A percentile compares a stretch with the other conserved stretches of the same genome.
These are phyloP conservation scores for Donacobius atricapilla DNA, from an alignment of 2,113 vertebrate species.

Conservation along the genomic window DNA sequence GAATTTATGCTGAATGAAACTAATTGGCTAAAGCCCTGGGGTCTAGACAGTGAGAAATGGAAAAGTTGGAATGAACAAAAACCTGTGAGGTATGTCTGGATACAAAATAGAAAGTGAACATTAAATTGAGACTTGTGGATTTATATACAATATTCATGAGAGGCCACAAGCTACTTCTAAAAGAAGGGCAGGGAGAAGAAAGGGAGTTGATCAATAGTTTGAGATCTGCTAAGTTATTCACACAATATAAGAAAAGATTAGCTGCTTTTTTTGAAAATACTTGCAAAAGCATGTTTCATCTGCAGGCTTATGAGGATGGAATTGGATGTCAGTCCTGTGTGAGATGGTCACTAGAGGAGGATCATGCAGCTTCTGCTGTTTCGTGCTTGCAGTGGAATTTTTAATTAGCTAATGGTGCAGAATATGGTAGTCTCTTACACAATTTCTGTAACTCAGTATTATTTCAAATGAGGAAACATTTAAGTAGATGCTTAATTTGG, in stretches of 20 bases:
- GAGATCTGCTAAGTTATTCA: neutral
- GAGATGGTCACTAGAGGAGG: neutral
- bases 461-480: neutral
- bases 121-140: neutral
- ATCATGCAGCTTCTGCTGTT: neutral
- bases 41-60: neutral
- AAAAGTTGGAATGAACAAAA: neutral
- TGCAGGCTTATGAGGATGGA: neutral
- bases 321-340: neutral
- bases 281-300: neutral
- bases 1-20: neutral
- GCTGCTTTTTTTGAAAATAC: neutral
- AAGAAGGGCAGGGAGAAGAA: neutral
- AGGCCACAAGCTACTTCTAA: neutral
- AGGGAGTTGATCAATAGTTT: neutral
- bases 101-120: neutral
- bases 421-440: neutral
- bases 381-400: neutral
- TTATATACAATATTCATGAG: neutral
- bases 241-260: neutral
- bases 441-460: neutral
- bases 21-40: neutral
- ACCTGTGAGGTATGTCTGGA: neutral
- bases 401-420: neutral
- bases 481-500: neutral